These are phyloP conservation scores for Biston stratarius DNA, from an alignment of 2,888 invertebrate genomes.

Conservation along the genomic window DNA sequence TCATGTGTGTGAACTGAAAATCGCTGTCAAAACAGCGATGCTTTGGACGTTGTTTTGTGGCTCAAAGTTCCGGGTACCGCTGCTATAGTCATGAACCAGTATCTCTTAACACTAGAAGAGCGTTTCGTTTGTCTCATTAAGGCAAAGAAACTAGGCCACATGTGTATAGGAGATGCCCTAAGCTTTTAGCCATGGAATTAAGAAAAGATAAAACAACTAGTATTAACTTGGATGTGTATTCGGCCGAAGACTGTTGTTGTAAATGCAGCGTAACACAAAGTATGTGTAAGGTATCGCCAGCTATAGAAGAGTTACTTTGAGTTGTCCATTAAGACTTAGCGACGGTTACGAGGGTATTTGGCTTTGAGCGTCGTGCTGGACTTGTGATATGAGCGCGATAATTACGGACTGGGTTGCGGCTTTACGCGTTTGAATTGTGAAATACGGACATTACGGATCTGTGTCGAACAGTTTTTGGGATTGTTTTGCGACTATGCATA, in stretches of 20 bases:
- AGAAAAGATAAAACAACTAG: background rate
- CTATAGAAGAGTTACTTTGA: constrained; percentile 25
- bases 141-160: background rate
- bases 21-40: no score
- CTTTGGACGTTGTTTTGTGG: no score
- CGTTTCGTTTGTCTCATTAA: no score
- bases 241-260: constrained; percentile 15
- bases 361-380: constrained; percentile 39
- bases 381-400: constrained; percentile 50
- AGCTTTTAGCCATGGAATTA: background rate
- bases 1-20: no score
- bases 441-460: constrained; percentile 47
- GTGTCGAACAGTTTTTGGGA: constrained; percentile 58
- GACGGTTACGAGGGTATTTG: constrained; percentile 23
- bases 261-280: constrained; percentile 4
- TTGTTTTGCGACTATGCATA: constrained; percentile 74
- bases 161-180: background rate
- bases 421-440: constrained; percentile 55
- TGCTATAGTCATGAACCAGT: no score
- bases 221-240: constrained; percentile 1
- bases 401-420: constrained; percentile 48
- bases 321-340: constrained; percentile 33
- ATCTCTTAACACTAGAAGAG: no score
- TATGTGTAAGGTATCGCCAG: constrained; percentile 23
- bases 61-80: no score